Evolutionary conservation across 2,113 vertebrate species (phyloP).

Genomic region (Chlorocebus sabaeus): DNA sequence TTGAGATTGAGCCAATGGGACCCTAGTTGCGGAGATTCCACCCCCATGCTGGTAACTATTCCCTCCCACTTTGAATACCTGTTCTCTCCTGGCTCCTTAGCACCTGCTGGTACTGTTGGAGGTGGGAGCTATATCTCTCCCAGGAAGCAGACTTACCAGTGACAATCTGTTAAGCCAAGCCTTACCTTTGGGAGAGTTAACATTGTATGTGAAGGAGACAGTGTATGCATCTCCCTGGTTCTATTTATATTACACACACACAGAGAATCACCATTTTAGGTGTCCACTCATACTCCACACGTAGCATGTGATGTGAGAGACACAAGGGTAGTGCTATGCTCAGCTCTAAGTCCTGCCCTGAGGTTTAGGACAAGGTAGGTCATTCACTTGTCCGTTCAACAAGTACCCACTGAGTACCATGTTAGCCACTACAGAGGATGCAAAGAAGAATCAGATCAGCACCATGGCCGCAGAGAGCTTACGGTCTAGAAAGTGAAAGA

Average conservation of each 20-base stretch:
- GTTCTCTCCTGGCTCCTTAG: neutral
- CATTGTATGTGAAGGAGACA: neutral
- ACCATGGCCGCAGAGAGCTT: neutral
- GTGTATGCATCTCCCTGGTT: neutral
- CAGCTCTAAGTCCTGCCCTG: neutral
- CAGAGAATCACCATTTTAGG: neutral
- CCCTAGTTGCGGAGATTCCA: neutral
- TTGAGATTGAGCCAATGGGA: neutral
- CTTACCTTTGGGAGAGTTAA: neutral
- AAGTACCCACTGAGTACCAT: fast-evolving
- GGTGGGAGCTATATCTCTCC: neutral
- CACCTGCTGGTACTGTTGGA: neutral
- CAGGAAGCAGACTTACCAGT: neutral
- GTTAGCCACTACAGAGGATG: neutral
- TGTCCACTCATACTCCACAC: neutral
- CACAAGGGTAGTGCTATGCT: neutral
- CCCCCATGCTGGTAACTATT: neutral
- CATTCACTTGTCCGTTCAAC: neutral
- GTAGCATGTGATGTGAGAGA: neutral
- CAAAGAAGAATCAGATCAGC: neutral
- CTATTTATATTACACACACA: neutral
- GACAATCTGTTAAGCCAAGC: neutral
- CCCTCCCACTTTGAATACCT: neutral
- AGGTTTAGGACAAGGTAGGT: neutral
- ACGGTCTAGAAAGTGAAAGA: neutral